Evolutionary conservation across 2,888 invertebrate species (phyloP), one percentile per base, ranked within the genome.

Genomic region (Drosophila ustulata): DNA sequence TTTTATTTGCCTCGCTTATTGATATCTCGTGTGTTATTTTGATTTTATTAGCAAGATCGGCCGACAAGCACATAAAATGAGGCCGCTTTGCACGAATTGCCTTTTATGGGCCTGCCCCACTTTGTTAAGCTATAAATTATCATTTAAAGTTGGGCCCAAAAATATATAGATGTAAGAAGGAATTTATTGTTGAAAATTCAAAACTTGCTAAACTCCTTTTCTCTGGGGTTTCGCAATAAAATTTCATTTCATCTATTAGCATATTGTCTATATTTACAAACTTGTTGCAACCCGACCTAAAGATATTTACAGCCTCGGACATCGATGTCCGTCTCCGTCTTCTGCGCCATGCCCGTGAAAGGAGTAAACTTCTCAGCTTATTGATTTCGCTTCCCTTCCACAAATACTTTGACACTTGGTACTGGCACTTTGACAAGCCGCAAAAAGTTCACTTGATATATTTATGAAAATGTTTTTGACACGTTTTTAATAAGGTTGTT

Each of bases 401-500:
- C 64, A 63, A 81, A 80, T 80, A 85, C 71, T 86, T 88, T 88
- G 84, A 76, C 84, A 84, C 84, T 86, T 88, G 81, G 67, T 68
- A 64, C 80, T 82, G 83, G 78, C 86, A 83, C 70, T 81, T 88
- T 88, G 89, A 85, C 79, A 86, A 64, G 79, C 75, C 75, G 67
- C 73, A 69, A 71, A 81, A 88, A 70, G 74, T 84, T 87, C 70
- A 76, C 67, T 84, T 82, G 82, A 81, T 87, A 79, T 82, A 87
- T 87, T 82, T 87, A 82, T 79, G 85, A 84, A 88, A 85, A 88
- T 85, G 84, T 88, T 88, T 83, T 73, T 85, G 84, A 88, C 84
- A 85, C 89, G 79, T 85, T 85, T 85, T 85, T 85, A 85, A 85
- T 85, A 85, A 85, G 84, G 65, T 85, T 88, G 66, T 66, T 61